Percentiles rank a stretch among this genome's conserved stretches.
phyloP scores from a whole-genome alignment of 2,113 vertebrate species.

The Phylloscopus trochilus region DNA sequence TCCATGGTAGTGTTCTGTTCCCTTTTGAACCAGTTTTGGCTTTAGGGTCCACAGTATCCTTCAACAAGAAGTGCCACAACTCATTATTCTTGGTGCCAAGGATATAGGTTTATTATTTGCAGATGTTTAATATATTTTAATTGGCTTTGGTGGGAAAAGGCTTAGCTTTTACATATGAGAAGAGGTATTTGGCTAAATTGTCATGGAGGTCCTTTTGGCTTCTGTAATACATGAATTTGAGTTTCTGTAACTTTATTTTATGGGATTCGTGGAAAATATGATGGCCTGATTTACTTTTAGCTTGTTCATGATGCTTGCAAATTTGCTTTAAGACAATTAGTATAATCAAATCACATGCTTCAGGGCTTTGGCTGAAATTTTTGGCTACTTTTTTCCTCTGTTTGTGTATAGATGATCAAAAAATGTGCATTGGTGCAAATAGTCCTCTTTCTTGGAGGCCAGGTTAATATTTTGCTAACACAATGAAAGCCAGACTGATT shows the following conservation, averaged over 20 bases:
- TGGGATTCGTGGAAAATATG: neutral
- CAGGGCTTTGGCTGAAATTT: neutral
- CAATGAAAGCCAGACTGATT: neutral
- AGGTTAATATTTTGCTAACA: neutral
- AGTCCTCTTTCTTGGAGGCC: neutral
- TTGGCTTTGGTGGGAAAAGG: neutral
- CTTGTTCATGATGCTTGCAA: slow-evolving; percentile 11
- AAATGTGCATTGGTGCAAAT: neutral
- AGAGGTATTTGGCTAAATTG: neutral
- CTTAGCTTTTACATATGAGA: neutral
- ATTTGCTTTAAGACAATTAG: slow-evolving; percentile 6
- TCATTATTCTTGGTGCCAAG: neutral
- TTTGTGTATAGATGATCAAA: neutral
- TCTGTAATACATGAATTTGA: neutral
- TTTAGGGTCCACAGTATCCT: neutral
- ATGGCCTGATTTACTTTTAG: neutral
- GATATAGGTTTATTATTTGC: neutral
- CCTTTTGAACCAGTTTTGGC: neutral
- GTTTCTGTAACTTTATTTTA: neutral
- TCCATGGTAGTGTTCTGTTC: neutral
- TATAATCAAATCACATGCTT: neutral
- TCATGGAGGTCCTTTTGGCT: neutral
- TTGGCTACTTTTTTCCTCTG: neutral
- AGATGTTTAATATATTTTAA: neutral
- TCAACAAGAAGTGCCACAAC: neutral